phyloP scores from a whole-genome alignment of 2,888 invertebrate species.

The Allophyes oxyacanthae region DNA sequence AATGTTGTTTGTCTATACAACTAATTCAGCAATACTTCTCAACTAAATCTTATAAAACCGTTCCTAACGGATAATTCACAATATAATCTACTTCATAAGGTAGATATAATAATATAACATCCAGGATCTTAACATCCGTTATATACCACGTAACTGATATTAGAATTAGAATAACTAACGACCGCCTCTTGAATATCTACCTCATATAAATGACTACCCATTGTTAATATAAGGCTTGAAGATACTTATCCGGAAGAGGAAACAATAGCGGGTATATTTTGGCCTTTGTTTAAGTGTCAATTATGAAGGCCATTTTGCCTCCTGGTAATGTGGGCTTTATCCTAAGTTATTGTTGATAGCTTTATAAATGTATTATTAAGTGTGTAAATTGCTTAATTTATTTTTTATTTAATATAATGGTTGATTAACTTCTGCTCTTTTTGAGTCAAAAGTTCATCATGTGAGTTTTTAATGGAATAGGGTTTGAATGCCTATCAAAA shows the following conservation, averaged over 20 bases:
- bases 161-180: slow-evolving; percentile 27
- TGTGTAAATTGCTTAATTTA: not conserved
- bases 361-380: not conserved
- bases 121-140: slow-evolving; percentile 25
- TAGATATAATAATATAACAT: not conserved
- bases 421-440: not conserved
- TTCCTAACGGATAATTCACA: not conserved
- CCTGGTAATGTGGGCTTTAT: not conserved
- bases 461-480: not conserved
- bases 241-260: slow-evolving; percentile 29
- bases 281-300: slow-evolving; percentile 4
- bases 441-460: slow-evolving; percentile 3
- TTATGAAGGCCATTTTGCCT: not conserved
- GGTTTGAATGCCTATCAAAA: not conserved
- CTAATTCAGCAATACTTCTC: not conserved
- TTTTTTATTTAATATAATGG: not conserved
- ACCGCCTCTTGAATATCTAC: slow-evolving; percentile 5
- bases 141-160: slow-evolving; percentile 9
- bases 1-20: no score
- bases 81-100: not conserved
- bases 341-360: slow-evolving; percentile 2
- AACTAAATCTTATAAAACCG: not conserved
- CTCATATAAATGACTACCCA: slow-evolving; percentile 19
- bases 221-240: slow-evolving; percentile 28
- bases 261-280: slow-evolving; percentile 10